Evolutionary conservation across 2,797 vertebrate genomes (phyloP).

Genomic region (Cynodonichthys magdalenae): DNA sequence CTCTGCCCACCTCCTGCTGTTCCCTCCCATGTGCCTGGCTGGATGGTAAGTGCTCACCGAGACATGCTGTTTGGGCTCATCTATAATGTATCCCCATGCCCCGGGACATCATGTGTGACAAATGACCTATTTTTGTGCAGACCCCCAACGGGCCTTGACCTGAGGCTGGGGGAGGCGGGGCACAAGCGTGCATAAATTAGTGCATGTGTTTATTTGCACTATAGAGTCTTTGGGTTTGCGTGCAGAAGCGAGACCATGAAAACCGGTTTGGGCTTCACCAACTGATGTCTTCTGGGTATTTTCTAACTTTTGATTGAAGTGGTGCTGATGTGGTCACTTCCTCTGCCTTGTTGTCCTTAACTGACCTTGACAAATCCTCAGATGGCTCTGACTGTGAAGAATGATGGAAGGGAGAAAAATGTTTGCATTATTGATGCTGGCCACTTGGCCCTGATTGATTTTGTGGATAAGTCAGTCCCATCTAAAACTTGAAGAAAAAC

Average conservation of each 20-base stretch:
- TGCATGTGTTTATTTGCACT: constrained; percentile 62
- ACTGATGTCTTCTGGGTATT: constrained; percentile 21
- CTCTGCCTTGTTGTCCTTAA: constrained; percentile 46
- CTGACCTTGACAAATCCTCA: constrained; percentile 74
- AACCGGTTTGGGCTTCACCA: constrained; percentile 10
- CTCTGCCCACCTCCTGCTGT: constrained; percentile 64
- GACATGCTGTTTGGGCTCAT: constrained; percentile 85
- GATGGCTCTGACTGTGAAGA: constrained; percentile 35
- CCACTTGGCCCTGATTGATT: constrained; percentile 41
- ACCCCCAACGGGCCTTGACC: constrained; percentile 84
- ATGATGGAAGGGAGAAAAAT: constrained; percentile 32
- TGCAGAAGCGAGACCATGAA: constrained; percentile 24
- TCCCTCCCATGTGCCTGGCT: constrained; percentile 63
- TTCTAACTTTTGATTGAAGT: constrained; percentile 19
- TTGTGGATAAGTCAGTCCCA: constrained; percentile 6
- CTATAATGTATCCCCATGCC: constrained; percentile 84
- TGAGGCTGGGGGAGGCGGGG: constrained; percentile 50
- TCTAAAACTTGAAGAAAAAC: constrained; percentile 8
- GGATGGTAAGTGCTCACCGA: constrained; percentile 79
- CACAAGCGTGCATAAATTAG: constrained; percentile 59
- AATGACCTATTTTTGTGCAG: constrained; percentile 87
- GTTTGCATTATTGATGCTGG: constrained; percentile 60
- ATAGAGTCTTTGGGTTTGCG: constrained; percentile 19
- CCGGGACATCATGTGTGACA: constrained; percentile 86
- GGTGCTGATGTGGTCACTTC: constrained; percentile 34